Evolutionary conservation across 2,113 vertebrate genomes (phyloP).

Genomic region (Austrofundulus limnaeus): DNA sequence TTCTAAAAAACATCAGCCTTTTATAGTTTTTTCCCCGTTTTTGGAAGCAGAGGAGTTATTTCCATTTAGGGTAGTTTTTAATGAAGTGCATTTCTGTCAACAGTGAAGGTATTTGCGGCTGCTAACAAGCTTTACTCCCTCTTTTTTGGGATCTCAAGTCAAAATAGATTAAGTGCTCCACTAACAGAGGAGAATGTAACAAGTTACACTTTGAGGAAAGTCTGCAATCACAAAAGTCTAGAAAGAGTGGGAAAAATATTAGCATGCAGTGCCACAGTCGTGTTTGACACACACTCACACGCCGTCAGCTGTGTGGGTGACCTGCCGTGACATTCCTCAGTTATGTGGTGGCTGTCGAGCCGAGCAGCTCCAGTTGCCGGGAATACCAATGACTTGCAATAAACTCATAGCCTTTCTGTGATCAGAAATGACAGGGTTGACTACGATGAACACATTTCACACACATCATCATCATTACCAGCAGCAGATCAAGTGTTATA

Average conservation of each 20-base stretch:
- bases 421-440: slow-evolving; percentile 51
- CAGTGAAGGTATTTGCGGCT: slow-evolving; percentile 44
- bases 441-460: not conserved
- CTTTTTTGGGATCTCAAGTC: slow-evolving; percentile 31
- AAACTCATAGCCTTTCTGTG: slow-evolving; percentile 49
- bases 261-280: slow-evolving; percentile 25
- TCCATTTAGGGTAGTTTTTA: slow-evolving; percentile 69
- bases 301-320: slow-evolving; percentile 71
- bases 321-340: slow-evolving; percentile 66
- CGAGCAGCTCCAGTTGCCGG: slow-evolving; percentile 60
- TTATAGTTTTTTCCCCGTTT: slow-evolving; percentile 1
- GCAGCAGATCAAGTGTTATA: not conserved
- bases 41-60: slow-evolving; percentile 28
- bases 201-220: slow-evolving; percentile 28
- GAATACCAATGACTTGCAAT: slow-evolving; percentile 62
- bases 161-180: slow-evolving; percentile 45
- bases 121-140: slow-evolving; percentile 52
- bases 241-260: slow-evolving; percentile 21
- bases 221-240: slow-evolving; percentile 17
- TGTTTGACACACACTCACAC: slow-evolving; percentile 31
- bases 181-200: slow-evolving; percentile 49
- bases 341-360: slow-evolving; percentile 54
- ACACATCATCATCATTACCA: slow-evolving; percentile 16
- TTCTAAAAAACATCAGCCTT: slow-evolving; percentile 39
- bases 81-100: slow-evolving; percentile 36